Conservation (phyloP, 2,888 invertebrate species). For the Colletes collaris region DNA sequence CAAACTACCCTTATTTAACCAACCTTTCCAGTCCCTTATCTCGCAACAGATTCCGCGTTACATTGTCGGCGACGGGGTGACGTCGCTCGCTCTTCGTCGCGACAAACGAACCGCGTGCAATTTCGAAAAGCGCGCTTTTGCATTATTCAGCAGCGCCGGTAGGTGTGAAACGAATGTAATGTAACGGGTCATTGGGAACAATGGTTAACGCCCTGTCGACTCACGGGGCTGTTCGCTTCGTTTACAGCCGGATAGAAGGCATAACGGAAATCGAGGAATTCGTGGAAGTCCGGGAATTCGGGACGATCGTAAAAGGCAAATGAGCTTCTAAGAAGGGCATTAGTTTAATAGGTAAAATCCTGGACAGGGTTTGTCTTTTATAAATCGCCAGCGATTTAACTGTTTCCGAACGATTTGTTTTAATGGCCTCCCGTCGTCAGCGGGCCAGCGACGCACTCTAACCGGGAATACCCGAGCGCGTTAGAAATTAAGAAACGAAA, state of each 20-base stretch:
- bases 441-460: background rate
- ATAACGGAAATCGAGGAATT: slow-evolving; percentile 37
- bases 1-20: no score
- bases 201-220: slow-evolving; percentile 26
- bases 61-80: background rate
- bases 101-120: background rate
- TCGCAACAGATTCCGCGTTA: background rate
- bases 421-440: background rate
- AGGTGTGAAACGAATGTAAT: slow-evolving; percentile 27
- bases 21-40: no score
- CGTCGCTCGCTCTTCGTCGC: background rate
- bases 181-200: slow-evolving; percentile 39
- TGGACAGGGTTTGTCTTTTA: slow-evolving; percentile 9
- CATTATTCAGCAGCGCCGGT: slow-evolving; percentile 9
- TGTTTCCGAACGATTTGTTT: background rate
- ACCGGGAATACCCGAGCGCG: background rate
- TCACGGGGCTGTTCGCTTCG: background rate
- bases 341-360: slow-evolving; percentile 27
- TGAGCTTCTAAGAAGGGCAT: slow-evolving; percentile 47
- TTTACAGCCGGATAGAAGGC: background rate
- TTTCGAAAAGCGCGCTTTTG: background rate
- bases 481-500: background rate
- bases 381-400: slow-evolving; percentile 30
- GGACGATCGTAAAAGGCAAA: slow-evolving; percentile 42
- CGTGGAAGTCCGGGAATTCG: slow-evolving; percentile 17